Evolutionary conservation across 2,113 vertebrate species (phyloP).

Genomic region (Ailurus styani): DNA sequence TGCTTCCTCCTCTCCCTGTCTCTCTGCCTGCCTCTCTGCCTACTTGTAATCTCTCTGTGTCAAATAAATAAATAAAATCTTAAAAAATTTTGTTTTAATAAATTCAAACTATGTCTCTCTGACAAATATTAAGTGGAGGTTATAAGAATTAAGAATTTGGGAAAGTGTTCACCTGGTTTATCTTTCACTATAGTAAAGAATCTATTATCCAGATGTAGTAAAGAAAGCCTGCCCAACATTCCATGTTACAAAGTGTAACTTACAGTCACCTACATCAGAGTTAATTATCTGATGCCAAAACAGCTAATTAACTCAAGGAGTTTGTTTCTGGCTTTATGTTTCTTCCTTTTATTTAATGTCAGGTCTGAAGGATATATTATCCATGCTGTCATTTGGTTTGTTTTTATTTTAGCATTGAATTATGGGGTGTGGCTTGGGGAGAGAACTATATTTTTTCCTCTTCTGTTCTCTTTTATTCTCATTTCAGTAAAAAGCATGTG

Average conservation of each 20-base stretch:
- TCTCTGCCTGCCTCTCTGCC: no score
- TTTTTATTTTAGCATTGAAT: background rate
- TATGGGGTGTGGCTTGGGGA: background rate
- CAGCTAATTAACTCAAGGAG: background rate
- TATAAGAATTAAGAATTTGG: background rate
- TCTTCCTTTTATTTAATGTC: background rate
- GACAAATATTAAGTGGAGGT: background rate
- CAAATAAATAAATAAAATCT: no score
- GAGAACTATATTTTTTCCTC: background rate
- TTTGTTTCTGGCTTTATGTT: background rate
- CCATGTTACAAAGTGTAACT: background rate
- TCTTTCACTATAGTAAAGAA: background rate
- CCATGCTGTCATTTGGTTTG: background rate
- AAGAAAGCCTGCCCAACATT: background rate
- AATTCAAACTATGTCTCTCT: conserved; percentile 7
- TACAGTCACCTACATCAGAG: background rate
- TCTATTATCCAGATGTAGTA: background rate
- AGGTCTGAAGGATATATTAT: background rate
- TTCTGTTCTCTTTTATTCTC: background rate
- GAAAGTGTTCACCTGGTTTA: background rate
- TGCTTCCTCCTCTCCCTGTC: no score
- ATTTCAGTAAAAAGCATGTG: background rate
- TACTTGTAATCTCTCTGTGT: no score
- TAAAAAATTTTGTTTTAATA: no score
- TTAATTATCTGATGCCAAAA: background rate